phyloP scores from a whole-genome alignment of 2,113 vertebrate genomes.

The Lasiurus borealis region DNA sequence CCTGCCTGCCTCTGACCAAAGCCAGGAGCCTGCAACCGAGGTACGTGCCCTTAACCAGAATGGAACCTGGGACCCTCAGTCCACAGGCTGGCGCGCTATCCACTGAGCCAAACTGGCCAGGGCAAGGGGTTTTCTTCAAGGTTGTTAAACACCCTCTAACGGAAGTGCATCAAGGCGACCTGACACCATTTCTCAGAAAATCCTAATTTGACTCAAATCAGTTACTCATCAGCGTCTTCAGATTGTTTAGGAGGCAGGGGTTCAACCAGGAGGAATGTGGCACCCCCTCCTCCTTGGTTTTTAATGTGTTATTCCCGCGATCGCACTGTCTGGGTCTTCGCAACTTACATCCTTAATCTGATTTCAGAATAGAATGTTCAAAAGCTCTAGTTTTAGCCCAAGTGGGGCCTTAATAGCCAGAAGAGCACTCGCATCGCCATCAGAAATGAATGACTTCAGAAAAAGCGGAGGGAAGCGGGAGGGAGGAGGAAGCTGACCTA shows the following conservation, averaged over 20 bases:
- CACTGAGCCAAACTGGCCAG: no score
- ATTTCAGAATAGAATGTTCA: background rate
- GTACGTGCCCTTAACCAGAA: no score
- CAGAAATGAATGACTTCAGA: conserved; percentile 20
- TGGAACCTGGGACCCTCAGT: no score
- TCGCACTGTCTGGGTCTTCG: background rate
- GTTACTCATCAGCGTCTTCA: background rate
- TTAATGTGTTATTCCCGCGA: background rate
- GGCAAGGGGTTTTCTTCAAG: background rate
- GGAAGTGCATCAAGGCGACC: background rate
- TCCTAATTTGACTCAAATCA: background rate
- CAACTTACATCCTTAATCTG: background rate
- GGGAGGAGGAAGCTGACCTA: conserved; percentile 45
- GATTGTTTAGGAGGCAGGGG: background rate
- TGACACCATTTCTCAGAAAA: background rate
- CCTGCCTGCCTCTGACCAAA: no score
- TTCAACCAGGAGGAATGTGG: background rate
- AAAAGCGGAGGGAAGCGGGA: background rate
- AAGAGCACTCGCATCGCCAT: background rate
- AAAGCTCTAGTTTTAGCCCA: background rate
- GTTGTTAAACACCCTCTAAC: background rate
- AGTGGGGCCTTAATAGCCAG: background rate
- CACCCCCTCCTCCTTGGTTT: background rate
- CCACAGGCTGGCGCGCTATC: no score
- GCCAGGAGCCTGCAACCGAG: no score